Evolutionary conservation across 2,888 invertebrate species (phyloP).

Genomic region (Spodoptera exigua): DNA sequence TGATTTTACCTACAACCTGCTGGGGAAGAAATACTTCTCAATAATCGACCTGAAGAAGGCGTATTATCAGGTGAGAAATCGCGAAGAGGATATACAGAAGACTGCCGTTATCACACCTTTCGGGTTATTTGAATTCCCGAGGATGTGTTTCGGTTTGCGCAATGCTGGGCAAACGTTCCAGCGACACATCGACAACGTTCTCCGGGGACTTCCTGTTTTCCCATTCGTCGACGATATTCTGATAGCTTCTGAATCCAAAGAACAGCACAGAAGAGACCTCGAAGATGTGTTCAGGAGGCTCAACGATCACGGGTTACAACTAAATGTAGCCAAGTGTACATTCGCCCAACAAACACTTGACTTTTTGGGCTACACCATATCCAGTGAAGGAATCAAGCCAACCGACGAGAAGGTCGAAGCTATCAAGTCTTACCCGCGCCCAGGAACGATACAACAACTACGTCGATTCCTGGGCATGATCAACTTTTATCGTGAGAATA

Average conservation of each 20-base stretch:
- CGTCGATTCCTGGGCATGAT: neutral
- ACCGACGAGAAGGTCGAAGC: neutral
- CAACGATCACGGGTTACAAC: neutral
- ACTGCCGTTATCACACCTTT: neutral
- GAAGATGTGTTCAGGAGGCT: neutral
- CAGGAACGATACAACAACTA: neutral
- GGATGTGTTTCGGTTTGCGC: neutral
- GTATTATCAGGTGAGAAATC: slow-evolving; percentile 2
- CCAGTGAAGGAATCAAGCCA: neutral
- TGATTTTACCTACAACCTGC: neutral
- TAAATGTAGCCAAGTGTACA: neutral
- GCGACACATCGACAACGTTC: slow-evolving; percentile 16
- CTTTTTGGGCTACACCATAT: neutral
- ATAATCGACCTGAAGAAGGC: neutral
- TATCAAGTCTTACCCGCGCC: neutral
- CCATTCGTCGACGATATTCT: slow-evolving; percentile 20
- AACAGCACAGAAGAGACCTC: neutral
- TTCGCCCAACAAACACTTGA: neutral
- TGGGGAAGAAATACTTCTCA: neutral
- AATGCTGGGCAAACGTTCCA: slow-evolving; percentile 8
- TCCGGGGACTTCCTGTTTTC: slow-evolving; percentile 8
- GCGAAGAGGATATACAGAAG: neutral
- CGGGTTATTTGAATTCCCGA: too few relatives aligned
- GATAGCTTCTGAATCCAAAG: neutral
- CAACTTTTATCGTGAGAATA: slow-evolving; percentile 1